A percentile compares a stretch with the other conserved stretches of the same genome.
These are phyloP conservation scores for Lontra canadensis DNA, from an alignment of 2,113 vertebrate species.

Conservation along the genomic window DNA sequence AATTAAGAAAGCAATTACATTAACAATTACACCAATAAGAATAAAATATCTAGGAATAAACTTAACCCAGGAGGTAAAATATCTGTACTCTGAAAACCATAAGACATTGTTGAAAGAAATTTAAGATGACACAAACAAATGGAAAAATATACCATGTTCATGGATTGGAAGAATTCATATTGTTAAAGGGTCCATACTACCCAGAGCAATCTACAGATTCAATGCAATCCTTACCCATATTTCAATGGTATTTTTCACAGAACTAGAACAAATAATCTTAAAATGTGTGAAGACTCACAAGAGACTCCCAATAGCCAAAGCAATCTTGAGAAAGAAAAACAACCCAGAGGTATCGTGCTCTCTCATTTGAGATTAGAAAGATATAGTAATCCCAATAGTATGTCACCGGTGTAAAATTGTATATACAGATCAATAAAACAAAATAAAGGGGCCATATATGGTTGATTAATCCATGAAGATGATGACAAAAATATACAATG, in stretches of 20 bases:
- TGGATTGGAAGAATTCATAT: background rate
- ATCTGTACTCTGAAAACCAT: background rate
- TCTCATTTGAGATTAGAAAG: background rate
- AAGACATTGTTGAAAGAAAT: background rate
- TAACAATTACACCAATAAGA: background rate
- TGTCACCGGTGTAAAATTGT: background rate
- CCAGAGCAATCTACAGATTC: background rate
- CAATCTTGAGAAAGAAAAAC: background rate
- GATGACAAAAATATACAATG: background rate
- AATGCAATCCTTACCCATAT: background rate
- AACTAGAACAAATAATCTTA: background rate
- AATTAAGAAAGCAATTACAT: background rate
- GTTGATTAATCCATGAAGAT: background rate
- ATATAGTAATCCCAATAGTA: background rate
- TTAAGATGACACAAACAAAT: background rate
- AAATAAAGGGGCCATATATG: background rate
- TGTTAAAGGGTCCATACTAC: background rate
- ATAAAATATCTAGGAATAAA: background rate
- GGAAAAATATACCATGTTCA: background rate
- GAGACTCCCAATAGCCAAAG: background rate
- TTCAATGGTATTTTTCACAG: background rate
- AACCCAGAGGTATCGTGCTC: background rate
- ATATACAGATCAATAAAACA: background rate
- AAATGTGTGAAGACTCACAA: background rate
- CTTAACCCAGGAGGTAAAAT: background rate